phyloP scores from a whole-genome alignment of 2,113 vertebrate species.

The Hippocampus comes region DNA sequence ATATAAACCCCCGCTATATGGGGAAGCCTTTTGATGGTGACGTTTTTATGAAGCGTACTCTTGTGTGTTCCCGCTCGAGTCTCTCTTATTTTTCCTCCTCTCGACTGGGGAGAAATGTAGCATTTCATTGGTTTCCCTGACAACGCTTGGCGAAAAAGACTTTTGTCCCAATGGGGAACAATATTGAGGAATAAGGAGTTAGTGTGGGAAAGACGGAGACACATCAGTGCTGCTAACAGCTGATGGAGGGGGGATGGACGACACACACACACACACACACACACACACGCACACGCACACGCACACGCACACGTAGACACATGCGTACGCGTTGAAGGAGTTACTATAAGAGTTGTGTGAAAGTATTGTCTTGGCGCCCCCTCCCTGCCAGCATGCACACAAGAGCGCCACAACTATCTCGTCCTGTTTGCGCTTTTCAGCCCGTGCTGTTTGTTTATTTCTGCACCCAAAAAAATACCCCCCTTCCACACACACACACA shows the following conservation, averaged over 20 bases:
- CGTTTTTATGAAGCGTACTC: constrained; percentile 58
- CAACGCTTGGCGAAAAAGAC: not conserved
- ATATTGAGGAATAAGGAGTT: not conserved
- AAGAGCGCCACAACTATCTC: constrained; percentile 1
- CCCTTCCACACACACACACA: not conserved
- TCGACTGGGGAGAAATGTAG: constrained; percentile 2
- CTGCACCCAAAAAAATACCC: not conserved
- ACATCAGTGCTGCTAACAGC: not conserved
- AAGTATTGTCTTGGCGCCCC: constrained; percentile 66
- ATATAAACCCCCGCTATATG: constrained; percentile 35
- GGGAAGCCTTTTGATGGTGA: constrained; percentile 55
- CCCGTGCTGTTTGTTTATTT: constrained; percentile 33
- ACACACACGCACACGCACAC: constrained; percentile 3
- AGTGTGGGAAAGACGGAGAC: constrained; percentile 23
- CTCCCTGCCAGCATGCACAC: constrained; percentile 60
- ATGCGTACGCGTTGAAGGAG: constrained; percentile 25
- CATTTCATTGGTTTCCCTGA: constrained; percentile 12
- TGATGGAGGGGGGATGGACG: not conserved
- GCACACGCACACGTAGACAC: not conserved
- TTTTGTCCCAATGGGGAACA: not conserved
- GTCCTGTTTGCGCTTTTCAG: constrained; percentile 31
- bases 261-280: constrained; percentile 11
- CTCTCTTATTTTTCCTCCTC: constrained; percentile 52
- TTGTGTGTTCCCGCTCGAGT: constrained; percentile 37
- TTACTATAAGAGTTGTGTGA: constrained; percentile 14